Evolutionary conservation across 2,797 vertebrate species (phyloP), one percentile per base, ranked within the genome.

Genomic region (Zenarchopterus dispar): DNA sequence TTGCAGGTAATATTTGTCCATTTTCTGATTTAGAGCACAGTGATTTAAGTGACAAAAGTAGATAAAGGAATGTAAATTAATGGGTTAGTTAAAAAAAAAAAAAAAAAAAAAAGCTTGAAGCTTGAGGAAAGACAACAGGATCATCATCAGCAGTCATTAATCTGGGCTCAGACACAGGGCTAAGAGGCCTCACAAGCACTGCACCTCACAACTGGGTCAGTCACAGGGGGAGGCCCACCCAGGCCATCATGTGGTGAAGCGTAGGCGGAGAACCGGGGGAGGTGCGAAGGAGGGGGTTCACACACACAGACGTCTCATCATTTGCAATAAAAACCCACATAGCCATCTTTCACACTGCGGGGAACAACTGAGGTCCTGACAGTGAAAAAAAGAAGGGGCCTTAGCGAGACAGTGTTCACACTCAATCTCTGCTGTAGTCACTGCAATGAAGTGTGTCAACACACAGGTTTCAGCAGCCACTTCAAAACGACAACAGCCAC

Each of bases 111-210:
- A 76, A 72, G 50, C 70, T 55, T 56, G 51, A 72, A 85, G 79
- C 71, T n/a, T n/a, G 70, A 85, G 75, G 64, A 72, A 60, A 80
- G 84, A 89, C 83, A 78, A 80, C 75, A 84, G 84, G 85, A 91
- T 93, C 91, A 93, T 92, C 89, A 91, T 72, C 78, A 55, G 84
- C 83, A 80, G 89, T 91, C 91, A 93, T 93, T 94, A 94, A 94
- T 94, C 92, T 93, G 92, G 91, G 92, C 90, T 93, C 90, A 94
- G 92, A 94, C 92, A 90, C 75, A 65, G 76, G 87, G 87, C 88
- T 91, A 88, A 90, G 88, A 90, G 89, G 89, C 84, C 91, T 91
- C 78, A 52, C 83, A 82, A 91, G 88, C 89, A 82, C 80, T 55
- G 76, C 45, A 80, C 81, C 83, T 87, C 86, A 91, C 92, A 93